phyloP scores from a whole-genome alignment of 2,113 vertebrate genomes.

The Cygnus buccinator region DNA sequence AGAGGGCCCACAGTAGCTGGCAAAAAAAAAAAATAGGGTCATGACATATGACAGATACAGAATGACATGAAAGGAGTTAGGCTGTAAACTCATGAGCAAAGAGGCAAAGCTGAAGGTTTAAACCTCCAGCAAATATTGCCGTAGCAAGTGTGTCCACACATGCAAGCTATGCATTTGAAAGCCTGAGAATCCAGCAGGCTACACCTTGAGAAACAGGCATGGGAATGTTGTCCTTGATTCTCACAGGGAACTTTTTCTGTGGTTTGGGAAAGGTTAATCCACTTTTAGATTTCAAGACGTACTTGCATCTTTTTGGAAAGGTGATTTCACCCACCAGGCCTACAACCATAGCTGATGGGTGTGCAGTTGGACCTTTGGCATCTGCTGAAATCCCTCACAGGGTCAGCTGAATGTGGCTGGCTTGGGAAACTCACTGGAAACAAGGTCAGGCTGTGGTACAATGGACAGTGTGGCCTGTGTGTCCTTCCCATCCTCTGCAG shows the following conservation, averaged over 20 bases:
- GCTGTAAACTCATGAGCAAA: not conserved
- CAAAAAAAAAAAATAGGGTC: not conserved
- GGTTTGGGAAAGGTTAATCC: not conserved
- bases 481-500: not conserved
- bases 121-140: rapidly evolving
- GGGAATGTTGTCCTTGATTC: not conserved
- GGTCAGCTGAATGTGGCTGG: not conserved
- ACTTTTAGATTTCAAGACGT: not conserved
- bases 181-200: not conserved
- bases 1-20: not conserved
- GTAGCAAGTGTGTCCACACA: not conserved
- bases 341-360: not conserved
- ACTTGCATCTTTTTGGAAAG: not conserved
- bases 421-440: not conserved
- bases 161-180: not conserved
- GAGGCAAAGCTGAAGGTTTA: not conserved
- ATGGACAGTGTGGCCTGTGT: not conserved
- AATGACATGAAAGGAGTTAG: not conserved
- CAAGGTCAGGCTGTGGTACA: not conserved
- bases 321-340: not conserved
- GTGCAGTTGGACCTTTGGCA: not conserved
- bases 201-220: not conserved
- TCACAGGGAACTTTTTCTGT: not conserved
- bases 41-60: not conserved
- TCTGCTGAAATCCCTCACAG: not conserved